Percentiles rank a stretch among this genome's conserved stretches.
Conservation (phyloP, 2,113 vertebrate genomes). For the Anguilla japonica region DNA sequence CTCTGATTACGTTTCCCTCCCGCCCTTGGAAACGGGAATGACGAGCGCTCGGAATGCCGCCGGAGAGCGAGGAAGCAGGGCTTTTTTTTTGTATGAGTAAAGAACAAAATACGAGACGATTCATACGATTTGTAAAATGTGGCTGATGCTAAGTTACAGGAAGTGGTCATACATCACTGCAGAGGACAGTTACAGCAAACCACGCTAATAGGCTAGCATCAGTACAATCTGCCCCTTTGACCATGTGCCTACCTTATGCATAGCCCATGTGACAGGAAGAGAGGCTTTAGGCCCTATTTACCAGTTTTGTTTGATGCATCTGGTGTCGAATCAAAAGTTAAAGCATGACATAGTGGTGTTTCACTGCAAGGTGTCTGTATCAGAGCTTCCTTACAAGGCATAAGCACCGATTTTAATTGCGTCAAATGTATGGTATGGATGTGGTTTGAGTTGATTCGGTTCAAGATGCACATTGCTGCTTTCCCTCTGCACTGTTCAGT, state of each 20-base stretch:
- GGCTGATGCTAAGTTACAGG: neutral
- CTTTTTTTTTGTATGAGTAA: neutral
- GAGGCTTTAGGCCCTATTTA: neutral
- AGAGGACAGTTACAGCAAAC: neutral
- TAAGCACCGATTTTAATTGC: neutral
- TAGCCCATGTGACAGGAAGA: neutral
- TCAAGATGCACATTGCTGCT: neutral
- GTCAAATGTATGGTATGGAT: neutral
- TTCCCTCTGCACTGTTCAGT: too few relatives aligned
- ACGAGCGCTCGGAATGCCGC: constrained; percentile 48
- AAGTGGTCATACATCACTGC: neutral
- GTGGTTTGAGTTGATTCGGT: neutral
- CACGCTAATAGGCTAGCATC: neutral
- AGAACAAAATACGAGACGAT: constrained; percentile 6
- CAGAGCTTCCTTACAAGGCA: neutral
- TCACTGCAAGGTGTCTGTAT: neutral
- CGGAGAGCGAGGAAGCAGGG: constrained; percentile 38
- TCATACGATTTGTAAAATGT: constrained; percentile 23
- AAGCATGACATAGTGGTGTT: neutral
- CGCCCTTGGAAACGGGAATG: constrained; percentile 60
- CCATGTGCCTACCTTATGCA: neutral
- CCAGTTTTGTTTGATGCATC: neutral
- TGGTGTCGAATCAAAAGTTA: neutral
- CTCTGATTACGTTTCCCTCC: constrained; percentile 67
- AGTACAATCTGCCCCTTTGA: neutral